Evolutionary conservation across 2,113 vertebrate species (phyloP).

Genomic region (Cyprinodon brontotheroides): DNA sequence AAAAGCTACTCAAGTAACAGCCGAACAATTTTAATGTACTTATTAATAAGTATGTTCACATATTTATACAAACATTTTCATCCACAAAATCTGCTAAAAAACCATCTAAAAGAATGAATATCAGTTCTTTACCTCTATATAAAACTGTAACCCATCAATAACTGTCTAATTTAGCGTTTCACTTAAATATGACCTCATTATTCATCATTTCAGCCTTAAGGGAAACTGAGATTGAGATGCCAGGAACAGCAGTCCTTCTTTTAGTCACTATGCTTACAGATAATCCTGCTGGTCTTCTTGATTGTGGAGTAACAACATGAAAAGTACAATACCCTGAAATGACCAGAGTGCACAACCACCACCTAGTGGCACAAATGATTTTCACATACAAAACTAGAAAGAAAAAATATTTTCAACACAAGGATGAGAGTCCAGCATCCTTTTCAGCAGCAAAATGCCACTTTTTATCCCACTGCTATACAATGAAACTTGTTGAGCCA

Average conservation of each 20-base stretch:
- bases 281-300: neutral
- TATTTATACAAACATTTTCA: conserved; percentile 42
- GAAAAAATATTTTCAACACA: neutral
- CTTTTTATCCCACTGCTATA: neutral
- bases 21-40: neutral
- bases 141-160: conserved; percentile 17
- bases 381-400: neutral
- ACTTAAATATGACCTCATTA: conserved; percentile 29
- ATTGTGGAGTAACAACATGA: neutral
- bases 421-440: no score
- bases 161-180: neutral
- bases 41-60: conserved; percentile 32
- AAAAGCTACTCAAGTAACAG: neutral
- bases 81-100: conserved; percentile 1
- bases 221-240: conserved; percentile 24
- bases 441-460: neutral
- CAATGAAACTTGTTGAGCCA: neutral
- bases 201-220: conserved; percentile 35
- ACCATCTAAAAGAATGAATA: conserved; percentile 15
- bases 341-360: conserved; percentile 38
- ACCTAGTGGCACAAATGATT: conserved; percentile 50
- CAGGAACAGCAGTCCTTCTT: conserved; percentile 10
- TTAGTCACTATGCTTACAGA: conserved; percentile 21
- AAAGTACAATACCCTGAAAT: neutral
- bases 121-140: conserved; percentile 11